A percentile compares a stretch with the other conserved stretches of the same genome.
Conservation (phyloP, 2,888 invertebrate species). For the Amphipyra tragopoginis region DNA sequence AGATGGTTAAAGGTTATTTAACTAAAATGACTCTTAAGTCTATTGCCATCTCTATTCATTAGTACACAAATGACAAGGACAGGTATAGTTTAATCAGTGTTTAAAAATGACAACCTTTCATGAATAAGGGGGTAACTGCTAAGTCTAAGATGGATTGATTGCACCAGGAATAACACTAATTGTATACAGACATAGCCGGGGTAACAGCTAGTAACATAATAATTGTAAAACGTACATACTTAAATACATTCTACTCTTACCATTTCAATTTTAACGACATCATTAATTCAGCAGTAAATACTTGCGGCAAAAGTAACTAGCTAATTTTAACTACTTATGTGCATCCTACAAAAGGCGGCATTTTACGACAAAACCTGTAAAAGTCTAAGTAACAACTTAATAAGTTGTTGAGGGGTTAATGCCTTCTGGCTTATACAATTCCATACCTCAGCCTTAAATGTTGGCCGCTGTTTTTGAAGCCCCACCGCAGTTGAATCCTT, state of each 20-base stretch:
- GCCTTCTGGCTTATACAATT: constrained; percentile 9
- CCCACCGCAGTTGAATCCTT: constrained; percentile 27
- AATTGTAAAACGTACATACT: constrained; percentile 13
- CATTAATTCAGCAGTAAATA: constrained; percentile 36
- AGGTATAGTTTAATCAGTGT: too few relatives aligned
- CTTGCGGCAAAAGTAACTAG: constrained; percentile 32
- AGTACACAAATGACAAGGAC: too few relatives aligned
- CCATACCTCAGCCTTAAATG: neutral
- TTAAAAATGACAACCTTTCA: too few relatives aligned
- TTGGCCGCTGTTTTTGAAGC: constrained; percentile 30
- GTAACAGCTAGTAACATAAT: neutral
- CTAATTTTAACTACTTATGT: constrained; percentile 19
- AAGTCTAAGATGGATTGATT: too few relatives aligned
- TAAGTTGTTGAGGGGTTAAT: constrained; percentile 31
- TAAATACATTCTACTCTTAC: constrained; percentile 9
- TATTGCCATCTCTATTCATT: too few relatives aligned
- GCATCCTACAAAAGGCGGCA: constrained; percentile 31
- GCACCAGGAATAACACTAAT: neutral
- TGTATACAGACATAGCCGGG: neutral
- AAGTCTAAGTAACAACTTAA: constrained; percentile 39
- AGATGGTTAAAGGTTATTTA: too few relatives aligned
- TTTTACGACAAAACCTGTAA: constrained; percentile 37
- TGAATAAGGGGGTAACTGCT: too few relatives aligned
- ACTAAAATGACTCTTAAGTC: too few relatives aligned
- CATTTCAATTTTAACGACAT: constrained; percentile 38